Evolutionary conservation across 1,140 invertebrate species (phyloP), one percentile per base, ranked within the genome.

Genomic region (Goniozus legneri): DNA sequence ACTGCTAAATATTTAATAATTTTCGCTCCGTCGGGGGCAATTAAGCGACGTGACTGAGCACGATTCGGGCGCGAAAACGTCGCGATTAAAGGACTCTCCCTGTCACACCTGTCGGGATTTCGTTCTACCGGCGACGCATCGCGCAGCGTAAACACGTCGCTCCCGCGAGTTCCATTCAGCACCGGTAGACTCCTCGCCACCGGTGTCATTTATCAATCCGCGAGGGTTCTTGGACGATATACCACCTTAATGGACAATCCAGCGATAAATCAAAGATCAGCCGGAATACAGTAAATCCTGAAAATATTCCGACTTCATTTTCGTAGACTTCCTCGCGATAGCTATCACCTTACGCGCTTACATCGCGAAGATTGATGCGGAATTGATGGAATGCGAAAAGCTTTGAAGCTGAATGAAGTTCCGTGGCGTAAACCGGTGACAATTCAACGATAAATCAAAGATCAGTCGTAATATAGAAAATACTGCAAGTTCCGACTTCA

Each of bases 1-100:
- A 27, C 10, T 27, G 24, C 24, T 6, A 27, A 27, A 10, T 31
- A 58, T 58, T 58, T 30, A 58, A 56, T 34, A 36, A 44, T 55
- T 57, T 44, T 39, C 42, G 39, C 58, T n/a, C n/a, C n/a, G n/a
- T n/a, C n/a, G n/a, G n/a, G 58, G 58, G 65, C 68, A 71, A 69
- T 71, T 71, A 71, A 71, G 58, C 35, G 54, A 64, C 59, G 64
- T 71, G 68, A 71, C 68, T 67, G 52, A 2, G 62, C 57, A 54
- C 60, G 62, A 64, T 67, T 69, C 49, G 49, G 56, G 54, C 53
- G 47, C 64, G 54, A 53, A 64, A 63, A 65, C 58, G 55, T 60
- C 56, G 54, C 59, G 61, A 65, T 62, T 66, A 63, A n/a, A 60
- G 51, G 54, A 64, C 64, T 63, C 47, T 54, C 40, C 49, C 42